Percentiles rank a stretch among this genome's conserved stretches.
These are phyloP conservation scores for Australoheros scitulus DNA, from an alignment of 2,113 vertebrate genomes.

Conservation along the genomic window DNA sequence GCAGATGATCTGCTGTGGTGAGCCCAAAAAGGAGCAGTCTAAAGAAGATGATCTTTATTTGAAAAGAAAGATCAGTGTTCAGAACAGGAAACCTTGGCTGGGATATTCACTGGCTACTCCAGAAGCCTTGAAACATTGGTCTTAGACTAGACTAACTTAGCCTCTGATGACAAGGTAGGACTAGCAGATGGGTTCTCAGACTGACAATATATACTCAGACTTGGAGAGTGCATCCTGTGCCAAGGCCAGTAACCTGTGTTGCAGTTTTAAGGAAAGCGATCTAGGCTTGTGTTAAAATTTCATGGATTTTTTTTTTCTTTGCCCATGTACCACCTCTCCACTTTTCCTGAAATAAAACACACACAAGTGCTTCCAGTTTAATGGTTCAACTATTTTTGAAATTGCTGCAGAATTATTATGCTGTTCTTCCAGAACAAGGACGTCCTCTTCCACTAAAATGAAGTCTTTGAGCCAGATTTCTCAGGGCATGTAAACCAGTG, in stretches of 20 bases:
- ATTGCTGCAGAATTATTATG: not conserved
- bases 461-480: slow-evolving; percentile 3
- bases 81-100: not conserved
- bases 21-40: not conserved
- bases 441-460: not conserved
- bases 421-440: not conserved
- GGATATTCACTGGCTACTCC: not conserved
- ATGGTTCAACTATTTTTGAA: not conserved
- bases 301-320: not conserved
- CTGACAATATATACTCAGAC: not conserved
- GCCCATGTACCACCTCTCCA: not conserved
- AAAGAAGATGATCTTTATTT: too few relatives aligned
- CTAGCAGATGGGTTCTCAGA: not conserved
- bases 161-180: not conserved
- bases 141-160: too few relatives aligned
- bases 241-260: not conserved
- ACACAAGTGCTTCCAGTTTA: not conserved
- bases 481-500: slow-evolving; percentile 4
- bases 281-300: not conserved
- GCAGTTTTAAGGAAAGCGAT: not conserved
- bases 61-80: not conserved
- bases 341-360: not conserved
- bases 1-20: not conserved
- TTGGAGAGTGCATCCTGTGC: not conserved
- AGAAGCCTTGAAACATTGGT: not conserved